Conservation (phyloP, 2,888 invertebrate genomes). For the Stenichneumon culpator region DNA sequence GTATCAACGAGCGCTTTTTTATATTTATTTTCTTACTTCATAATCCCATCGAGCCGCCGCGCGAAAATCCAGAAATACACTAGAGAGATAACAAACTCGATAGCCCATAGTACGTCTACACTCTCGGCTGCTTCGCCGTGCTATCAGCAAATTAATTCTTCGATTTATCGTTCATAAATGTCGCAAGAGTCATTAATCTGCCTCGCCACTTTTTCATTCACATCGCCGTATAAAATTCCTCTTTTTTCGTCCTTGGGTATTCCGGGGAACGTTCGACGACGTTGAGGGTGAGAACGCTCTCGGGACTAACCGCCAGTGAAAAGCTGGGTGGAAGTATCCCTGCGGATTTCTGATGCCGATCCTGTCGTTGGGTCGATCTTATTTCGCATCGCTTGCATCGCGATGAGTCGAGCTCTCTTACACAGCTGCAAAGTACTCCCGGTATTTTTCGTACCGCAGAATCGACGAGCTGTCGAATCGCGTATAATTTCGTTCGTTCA, state of each 20-base stretch:
- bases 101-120: background rate
- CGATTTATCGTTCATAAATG: conserved; percentile 32
- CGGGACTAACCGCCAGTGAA: conserved; percentile 22
- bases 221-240: conserved; percentile 6
- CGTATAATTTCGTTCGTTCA: background rate
- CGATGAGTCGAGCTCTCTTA: conserved; percentile 67
- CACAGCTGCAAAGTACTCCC: conserved; percentile 7
- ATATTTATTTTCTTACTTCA: background rate
- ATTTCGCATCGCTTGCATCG: conserved; percentile 72
- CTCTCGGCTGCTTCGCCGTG: background rate
- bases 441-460: conserved; percentile 3
- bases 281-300: conserved; percentile 16
- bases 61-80: background rate
- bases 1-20: background rate
- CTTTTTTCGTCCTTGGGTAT: conserved; percentile 17
- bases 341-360: conserved; percentile 68
- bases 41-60: background rate
- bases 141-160: conserved; percentile 41
- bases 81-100: background rate
- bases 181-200: conserved; percentile 25
- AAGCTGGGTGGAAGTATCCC: conserved; percentile 58
- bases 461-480: background rate
- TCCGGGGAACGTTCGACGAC: background rate
- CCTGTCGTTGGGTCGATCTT: conserved; percentile 70
- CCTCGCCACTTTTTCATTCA: conserved; percentile 27